A percentile compares a stretch with the other conserved stretches of the same genome.
These are phyloP conservation scores for Ostrea denselamellosa DNA, from an alignment of 1,140 invertebrate genomes.

Conservation along the genomic window DNA sequence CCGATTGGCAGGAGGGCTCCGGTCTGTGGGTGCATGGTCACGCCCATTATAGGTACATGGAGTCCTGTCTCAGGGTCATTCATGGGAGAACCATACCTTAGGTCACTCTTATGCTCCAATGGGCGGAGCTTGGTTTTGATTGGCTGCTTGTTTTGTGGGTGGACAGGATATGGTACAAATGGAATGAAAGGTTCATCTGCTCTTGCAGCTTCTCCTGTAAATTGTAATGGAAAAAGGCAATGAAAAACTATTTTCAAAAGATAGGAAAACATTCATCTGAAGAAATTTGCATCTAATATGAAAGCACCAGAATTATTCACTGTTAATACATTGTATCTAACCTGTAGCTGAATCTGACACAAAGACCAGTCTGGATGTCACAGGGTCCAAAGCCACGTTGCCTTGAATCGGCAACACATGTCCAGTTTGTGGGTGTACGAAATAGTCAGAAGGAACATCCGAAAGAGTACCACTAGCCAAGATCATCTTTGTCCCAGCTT, in stretches of 20 bases:
- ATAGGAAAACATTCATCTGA: not conserved
- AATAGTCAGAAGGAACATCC: conserved; percentile 66
- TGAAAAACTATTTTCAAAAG: conserved; percentile 1
- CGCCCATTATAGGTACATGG: conserved; percentile 74
- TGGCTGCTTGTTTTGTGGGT: conserved; percentile 62
- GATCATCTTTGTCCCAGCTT: conserved; percentile 67
- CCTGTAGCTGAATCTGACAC: conserved; percentile 74
- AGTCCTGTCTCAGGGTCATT: conserved; percentile 72
- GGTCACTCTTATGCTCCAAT: conserved; percentile 67
- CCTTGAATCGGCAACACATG: conserved; percentile 72
- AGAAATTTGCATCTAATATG: not conserved
- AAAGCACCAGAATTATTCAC: not conserved
- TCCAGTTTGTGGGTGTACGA: conserved; percentile 75
- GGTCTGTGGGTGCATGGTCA: conserved; percentile 74
- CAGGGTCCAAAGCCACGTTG: conserved; percentile 73
- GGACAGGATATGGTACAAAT: conserved; percentile 72
- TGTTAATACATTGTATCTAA: conserved; percentile 44
- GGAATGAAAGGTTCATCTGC: conserved; percentile 73
- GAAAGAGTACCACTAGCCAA: conserved; percentile 65
- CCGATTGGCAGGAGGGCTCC: conserved; percentile 74
- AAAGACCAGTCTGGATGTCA: conserved; percentile 71
- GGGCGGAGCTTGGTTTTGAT: conserved; percentile 70
- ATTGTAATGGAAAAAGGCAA: not conserved
- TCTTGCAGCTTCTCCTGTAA: conserved; percentile 69
- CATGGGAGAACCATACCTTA: conserved; percentile 72